Conservation (phyloP, 2,888 invertebrate species). For the Thysanoteuthis rhombus region DNA sequence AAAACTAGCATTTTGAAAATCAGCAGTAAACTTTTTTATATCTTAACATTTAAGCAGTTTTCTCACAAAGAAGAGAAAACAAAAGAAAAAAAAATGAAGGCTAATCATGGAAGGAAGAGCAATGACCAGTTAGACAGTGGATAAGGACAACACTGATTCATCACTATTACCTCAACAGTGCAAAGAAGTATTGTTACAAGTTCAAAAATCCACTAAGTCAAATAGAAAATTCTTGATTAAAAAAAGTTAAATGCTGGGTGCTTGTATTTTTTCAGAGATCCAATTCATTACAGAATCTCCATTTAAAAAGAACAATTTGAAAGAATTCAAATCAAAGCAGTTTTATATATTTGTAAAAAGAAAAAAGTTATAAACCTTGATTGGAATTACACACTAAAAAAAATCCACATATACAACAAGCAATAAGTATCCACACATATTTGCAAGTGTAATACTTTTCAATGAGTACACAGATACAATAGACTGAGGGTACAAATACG, state of each 20-base stretch:
- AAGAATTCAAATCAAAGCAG: too few relatives aligned
- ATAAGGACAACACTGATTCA: background rate
- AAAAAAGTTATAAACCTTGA: too few relatives aligned
- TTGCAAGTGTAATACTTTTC: too few relatives aligned
- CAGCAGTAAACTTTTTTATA: background rate
- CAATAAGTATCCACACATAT: too few relatives aligned
- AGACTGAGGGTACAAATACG: too few relatives aligned
- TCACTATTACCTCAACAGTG: background rate
- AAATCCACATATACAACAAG: too few relatives aligned
- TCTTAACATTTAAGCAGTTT: background rate
- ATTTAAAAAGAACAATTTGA: too few relatives aligned
- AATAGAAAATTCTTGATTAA: background rate
- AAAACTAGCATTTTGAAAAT: too few relatives aligned
- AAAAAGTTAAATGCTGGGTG: background rate
- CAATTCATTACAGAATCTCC: too few relatives aligned
- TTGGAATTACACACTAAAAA: too few relatives aligned
- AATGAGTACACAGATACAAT: too few relatives aligned
- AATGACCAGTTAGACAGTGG: background rate
- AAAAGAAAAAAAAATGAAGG: background rate
- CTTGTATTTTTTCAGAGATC: background rate
- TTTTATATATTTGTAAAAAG: too few relatives aligned
- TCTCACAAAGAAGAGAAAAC: background rate
- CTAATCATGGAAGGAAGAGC: background rate
- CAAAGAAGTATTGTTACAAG: background rate
- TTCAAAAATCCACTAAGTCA: background rate